Evolutionary conservation across 2,113 vertebrate genomes (phyloP).

Genomic region (Desmodus rotundus): DNA sequence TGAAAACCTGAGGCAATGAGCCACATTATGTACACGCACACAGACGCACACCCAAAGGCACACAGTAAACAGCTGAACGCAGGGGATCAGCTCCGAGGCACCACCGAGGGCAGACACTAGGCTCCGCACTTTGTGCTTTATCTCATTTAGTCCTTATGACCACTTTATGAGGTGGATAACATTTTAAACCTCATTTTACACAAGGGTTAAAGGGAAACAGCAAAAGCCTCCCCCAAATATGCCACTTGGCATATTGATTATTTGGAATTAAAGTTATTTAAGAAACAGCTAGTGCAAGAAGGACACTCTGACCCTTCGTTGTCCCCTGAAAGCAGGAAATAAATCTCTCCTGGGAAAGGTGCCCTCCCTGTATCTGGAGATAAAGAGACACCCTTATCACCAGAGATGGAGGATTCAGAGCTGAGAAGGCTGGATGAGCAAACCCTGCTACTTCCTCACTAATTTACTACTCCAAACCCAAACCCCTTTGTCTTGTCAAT

Average conservation of each 20-base stretch:
- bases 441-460: too few species aligned
- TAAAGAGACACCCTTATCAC: background rate
- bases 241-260: background rate
- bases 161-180: background rate
- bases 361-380: background rate
- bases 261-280: background rate
- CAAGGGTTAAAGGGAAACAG: background rate
- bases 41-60: background rate
- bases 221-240: background rate
- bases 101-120: background rate
- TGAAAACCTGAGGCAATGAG: background rate
- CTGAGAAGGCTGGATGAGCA: background rate
- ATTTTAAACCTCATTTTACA: background rate
- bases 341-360: background rate
- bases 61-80: background rate
- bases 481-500: background rate
- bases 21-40: background rate
- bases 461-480: background rate
- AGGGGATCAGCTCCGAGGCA: background rate
- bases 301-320: background rate
- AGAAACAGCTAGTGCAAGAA: background rate
- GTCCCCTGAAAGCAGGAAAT: background rate
- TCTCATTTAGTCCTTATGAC: background rate
- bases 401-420: background rate
- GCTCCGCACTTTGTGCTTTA: background rate